These are phyloP conservation scores for Polydrusus tereticollis DNA, from an alignment of 2,888 invertebrate species.

Conservation along the genomic window DNA sequence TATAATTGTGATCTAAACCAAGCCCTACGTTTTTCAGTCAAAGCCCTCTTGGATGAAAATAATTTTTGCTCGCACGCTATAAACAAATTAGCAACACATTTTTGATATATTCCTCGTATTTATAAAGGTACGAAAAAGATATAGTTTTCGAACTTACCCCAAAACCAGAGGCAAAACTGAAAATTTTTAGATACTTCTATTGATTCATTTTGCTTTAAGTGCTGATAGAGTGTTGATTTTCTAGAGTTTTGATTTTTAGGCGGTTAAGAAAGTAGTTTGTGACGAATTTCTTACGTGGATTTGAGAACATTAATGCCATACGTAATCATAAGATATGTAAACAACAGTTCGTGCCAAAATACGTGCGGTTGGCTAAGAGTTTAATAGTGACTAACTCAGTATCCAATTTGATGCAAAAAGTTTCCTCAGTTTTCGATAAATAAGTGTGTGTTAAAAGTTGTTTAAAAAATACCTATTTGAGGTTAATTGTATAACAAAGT, in stretches of 20 bases:
- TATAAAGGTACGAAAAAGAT: background rate
- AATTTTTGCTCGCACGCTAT: no score
- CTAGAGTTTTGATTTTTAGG: constrained; percentile 11
- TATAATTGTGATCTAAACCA: no score
- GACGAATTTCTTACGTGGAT: background rate
- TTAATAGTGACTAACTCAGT: background rate
- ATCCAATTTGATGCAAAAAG: background rate
- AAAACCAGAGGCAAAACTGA: constrained; percentile 15
- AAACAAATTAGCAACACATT: no score
- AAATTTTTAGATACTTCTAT: constrained; percentile 38
- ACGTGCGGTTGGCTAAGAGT: background rate
- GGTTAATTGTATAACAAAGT: no score
- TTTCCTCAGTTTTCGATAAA: no score
- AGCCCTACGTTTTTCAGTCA: no score
- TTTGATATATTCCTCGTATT: background rate
- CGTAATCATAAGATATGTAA: background rate
- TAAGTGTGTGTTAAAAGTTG: no score
- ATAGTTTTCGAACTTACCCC: constrained; percentile 15
- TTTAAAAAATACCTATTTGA: no score
- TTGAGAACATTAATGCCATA: background rate
- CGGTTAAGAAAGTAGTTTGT: background rate
- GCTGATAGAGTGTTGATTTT: constrained; percentile 29
- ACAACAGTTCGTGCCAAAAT: constrained; percentile 1
- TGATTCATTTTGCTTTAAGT: constrained; percentile 30
- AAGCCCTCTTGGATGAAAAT: no score